These are phyloP conservation scores for Setipinna tenuifilis DNA, from an alignment of 2,797 vertebrate genomes.

Conservation along the genomic window DNA sequence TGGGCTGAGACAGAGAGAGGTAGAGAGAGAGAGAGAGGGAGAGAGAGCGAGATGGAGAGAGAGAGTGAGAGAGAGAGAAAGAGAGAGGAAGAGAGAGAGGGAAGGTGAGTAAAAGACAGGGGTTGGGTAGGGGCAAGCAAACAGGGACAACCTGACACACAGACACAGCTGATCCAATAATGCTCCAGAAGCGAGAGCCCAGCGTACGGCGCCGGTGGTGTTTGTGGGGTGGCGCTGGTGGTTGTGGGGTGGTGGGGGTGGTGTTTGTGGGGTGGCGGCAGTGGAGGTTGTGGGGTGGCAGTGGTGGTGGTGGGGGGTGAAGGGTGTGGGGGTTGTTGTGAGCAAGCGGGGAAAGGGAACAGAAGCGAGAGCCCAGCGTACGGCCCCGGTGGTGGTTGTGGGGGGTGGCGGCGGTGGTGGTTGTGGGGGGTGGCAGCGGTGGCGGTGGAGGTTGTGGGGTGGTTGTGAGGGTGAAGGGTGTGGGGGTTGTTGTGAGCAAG, in stretches of 20 bases:
- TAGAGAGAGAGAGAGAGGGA: background rate
- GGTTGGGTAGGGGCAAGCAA: background rate
- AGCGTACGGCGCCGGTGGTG: background rate
- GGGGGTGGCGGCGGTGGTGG: too few species aligned
- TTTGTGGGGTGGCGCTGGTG: background rate
- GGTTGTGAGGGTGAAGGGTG: too few species aligned
- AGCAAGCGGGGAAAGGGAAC: too few species aligned
- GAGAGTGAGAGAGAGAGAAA: constrained; percentile 34
- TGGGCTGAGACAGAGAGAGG: background rate
- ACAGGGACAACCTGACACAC: background rate
- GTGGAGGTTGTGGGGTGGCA: too few species aligned
- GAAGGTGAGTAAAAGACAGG: background rate
- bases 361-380: too few species aligned
- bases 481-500: too few species aligned
- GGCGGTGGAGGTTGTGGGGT: too few species aligned
- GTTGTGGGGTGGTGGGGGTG: background rate
- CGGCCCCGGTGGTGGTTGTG: too few species aligned
- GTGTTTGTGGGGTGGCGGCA: background rate
- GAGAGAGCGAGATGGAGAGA: constrained; percentile 1
- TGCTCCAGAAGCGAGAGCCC: constrained; percentile 57
- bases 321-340: too few species aligned
- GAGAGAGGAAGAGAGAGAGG: constrained; percentile 34
- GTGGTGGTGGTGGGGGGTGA: too few species aligned
- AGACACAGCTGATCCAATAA: constrained; percentile 62
- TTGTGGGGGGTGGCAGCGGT: too few species aligned